Evolutionary conservation across 2,113 vertebrate genomes (phyloP), one percentile per base, ranked within the genome.

Genomic region (Psephotus haematonotus): DNA sequence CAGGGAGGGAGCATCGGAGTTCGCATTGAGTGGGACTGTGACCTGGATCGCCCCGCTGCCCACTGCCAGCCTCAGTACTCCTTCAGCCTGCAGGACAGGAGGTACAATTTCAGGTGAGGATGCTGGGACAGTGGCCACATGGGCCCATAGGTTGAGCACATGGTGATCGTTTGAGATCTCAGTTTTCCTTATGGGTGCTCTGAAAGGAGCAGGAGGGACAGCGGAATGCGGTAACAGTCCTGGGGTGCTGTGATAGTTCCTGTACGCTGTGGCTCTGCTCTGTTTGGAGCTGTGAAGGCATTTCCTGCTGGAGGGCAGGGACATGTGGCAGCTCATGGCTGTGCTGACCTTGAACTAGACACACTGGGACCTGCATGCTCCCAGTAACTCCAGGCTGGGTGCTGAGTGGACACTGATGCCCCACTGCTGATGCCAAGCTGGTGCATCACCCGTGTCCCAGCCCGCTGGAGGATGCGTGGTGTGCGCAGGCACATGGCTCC

Each of bases 31-130:
- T 98, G 98, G 98, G 75, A 98, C 55, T 98, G 98, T 0, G 28
- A 98, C 90, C 95, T 98, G 92, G 98, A 98, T 23, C 29, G 1
- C 6, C 17, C 97, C 0, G 23, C 41, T 17, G 33, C 93, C 1
- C 76, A n/a, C 22, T 98, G 98, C 90, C 88, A 24, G 49, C 98
- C 98, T 0, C 88, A 25, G 23, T 98, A 98, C 64, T 97, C 97
- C 88, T 98, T 98, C 95, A 95, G 86, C 83, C 94, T 98, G 75
- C 97, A 97, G 88, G 91, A 98, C 57, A 95, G 31, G 10, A 95
- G 70, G 24, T 98, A 98, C 93, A 98, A 98, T 72, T 98, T 98
- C 86, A 98, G 98, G 98, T 98, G 83, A 85, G 94, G 25, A 13
- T 18, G 25, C 17, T 28, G 50, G 52, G 17, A 13, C 31, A 18